Conservation (phyloP, 2,888 invertebrate species). For the Eupithecia subumbrata region DNA sequence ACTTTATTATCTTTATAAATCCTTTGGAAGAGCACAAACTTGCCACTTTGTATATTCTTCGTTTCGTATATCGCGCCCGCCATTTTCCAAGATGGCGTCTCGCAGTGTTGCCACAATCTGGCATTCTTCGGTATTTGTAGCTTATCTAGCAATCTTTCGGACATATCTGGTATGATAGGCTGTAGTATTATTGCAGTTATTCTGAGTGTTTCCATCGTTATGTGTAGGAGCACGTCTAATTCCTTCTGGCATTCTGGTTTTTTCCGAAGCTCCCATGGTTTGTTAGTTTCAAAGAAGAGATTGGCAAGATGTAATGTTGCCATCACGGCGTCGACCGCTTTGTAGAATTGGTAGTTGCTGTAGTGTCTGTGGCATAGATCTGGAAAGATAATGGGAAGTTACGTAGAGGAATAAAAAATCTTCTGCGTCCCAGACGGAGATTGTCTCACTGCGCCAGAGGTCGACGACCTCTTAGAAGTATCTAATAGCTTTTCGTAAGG, state of each 20-base stretch:
- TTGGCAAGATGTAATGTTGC: conserved; percentile 91
- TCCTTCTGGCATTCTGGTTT: conserved; percentile 80
- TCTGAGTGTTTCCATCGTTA: conserved; percentile 93
- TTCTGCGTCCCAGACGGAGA: no score
- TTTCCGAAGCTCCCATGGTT: conserved; percentile 95
- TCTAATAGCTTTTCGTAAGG: no score
- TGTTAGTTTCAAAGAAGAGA: conserved; percentile 91
- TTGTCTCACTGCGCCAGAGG: no score
- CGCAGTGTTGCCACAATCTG: conserved; percentile 70
- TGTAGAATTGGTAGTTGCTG: conserved; percentile 90
- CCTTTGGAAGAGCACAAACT: conserved; percentile 75
- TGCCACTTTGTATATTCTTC: conserved; percentile 71
- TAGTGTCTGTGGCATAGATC: conserved; percentile 88
- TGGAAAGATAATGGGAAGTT: conserved; percentile 54
- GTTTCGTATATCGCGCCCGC: conserved; percentile 70
- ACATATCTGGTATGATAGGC: conserved; percentile 92
- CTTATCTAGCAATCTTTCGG: conserved; percentile 88
- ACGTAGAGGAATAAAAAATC: background rate
- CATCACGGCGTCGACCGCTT: conserved; percentile 91
- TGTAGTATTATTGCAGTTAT: conserved; percentile 89
- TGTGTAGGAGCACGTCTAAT: conserved; percentile 89
- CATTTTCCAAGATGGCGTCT: conserved; percentile 71
- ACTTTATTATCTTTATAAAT: conserved; percentile 67
- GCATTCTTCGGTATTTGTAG: conserved; percentile 73
- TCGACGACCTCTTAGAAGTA: no score